Base-by-base conservation (phyloP, 1,140 invertebrate species). In the Drosophila lowei region DNA sequence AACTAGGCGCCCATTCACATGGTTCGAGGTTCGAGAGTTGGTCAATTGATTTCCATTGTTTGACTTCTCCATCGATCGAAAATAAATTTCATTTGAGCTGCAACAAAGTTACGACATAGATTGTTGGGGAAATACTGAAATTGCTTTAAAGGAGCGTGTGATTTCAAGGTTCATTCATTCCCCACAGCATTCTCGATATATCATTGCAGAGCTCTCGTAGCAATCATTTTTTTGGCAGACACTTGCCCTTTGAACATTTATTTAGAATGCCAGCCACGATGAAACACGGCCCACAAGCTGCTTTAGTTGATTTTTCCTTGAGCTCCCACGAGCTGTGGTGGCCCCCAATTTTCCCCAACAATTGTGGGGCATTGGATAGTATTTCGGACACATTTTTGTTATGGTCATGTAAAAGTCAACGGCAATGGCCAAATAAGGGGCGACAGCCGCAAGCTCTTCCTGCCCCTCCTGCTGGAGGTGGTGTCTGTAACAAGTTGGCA, bases 321-420 rank as follows among this genome's bases (percentile, higher is more conserved):
- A 38, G 43, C 30, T 48, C 23, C 23, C 23, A 25, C 23, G 23
- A 25, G 13, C 49, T 38, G 21, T 56, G 16, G 38, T 43, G 13
- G 13, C 43, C 13, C 50, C 8, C 6, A 28, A 18, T 42, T 34
- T 15, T 15, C 5, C 16, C 54, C 25, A 64, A 53, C 58, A 77
- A 78, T 78, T 62, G 57, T 52, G 57, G 47, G 48, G 30, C 30
- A 0, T 8, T 9, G 9, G 30, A 34, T 43, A 72, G 61, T 72
- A 77, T 77, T 77, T 66, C 65, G 72, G 59, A 59, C 59, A 64
- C 77, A 79, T 70, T 79, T 79, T 77, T 76, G 66, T 80, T 80
- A 79, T 58, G 77, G 67, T 67, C 50, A 65, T 81, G 78, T 81
- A 72, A 80, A 67, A 81, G 78, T 80, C 78, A 80, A 81, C 78